Conservation (phyloP, 2,888 invertebrate species). For the Torymus aiolomorphi region DNA sequence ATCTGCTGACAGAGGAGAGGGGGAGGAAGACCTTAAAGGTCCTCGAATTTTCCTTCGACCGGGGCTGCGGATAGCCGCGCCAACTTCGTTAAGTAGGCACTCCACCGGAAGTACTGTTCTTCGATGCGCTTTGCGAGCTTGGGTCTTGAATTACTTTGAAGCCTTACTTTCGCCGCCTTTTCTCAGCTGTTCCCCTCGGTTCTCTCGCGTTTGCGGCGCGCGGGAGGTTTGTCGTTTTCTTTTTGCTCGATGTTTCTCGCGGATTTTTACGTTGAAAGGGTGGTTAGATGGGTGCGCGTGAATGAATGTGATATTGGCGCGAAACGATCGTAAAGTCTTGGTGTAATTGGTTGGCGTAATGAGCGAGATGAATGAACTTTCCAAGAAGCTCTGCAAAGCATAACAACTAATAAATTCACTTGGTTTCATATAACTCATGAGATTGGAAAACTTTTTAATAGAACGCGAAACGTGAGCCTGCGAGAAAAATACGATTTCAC, state of each 20-base stretch:
- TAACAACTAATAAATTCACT: no score
- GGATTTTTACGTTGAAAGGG: background rate
- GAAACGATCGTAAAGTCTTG: no score
- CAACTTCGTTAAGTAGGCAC: conserved; percentile 53
- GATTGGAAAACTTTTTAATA: no score
- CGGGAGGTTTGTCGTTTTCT: background rate
- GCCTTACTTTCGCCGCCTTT: conserved; percentile 16
- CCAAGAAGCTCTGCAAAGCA: no score
- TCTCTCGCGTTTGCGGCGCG: background rate
- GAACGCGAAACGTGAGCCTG: no score
- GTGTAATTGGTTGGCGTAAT: no score
- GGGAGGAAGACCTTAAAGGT: conserved; percentile 7
- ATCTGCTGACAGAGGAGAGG: background rate
- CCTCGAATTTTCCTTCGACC: conserved; percentile 27
- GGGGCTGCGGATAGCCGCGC: conserved; percentile 25
- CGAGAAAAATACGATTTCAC: no score
- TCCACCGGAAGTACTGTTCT: conserved; percentile 31
- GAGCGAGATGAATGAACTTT: no score
- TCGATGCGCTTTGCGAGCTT: conserved; percentile 23
- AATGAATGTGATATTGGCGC: no score
- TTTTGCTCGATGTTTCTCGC: background rate
- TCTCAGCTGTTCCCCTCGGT: background rate
- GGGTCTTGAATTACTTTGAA: conserved; percentile 33
- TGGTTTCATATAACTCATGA: no score
- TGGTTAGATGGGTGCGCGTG: no score